phyloP scores from a whole-genome alignment of 2,113 vertebrate genomes.

The Nyctibius bracteatus region DNA sequence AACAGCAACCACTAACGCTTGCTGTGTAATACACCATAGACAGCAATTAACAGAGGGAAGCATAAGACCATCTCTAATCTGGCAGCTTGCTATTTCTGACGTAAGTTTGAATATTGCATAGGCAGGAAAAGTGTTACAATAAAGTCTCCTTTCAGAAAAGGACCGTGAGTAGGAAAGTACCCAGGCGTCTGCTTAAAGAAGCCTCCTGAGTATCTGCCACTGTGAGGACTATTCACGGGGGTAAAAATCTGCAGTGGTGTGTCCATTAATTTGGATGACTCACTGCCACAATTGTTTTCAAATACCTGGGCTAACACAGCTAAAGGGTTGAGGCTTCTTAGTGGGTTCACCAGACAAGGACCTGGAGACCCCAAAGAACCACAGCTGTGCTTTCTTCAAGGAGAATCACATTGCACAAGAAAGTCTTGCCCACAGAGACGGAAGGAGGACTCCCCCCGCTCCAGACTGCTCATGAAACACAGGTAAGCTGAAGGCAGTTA shows the following conservation, averaged over 20 bases:
- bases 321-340: neutral
- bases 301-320: neutral
- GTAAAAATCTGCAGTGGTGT: neutral
- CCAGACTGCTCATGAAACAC: neutral
- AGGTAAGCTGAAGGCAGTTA: neutral
- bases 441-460: neutral
- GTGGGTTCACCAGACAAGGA: neutral
- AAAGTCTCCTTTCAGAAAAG: neutral
- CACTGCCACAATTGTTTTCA: neutral
- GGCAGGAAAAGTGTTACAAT: neutral
- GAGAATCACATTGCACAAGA: neutral
- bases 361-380: neutral
- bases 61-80: neutral
- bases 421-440: neutral
- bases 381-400: neutral
- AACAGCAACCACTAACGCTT: neutral
- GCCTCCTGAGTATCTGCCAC: fast-evolving
- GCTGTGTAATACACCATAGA: neutral
- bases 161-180: neutral
- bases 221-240: neutral
- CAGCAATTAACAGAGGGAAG: neutral
- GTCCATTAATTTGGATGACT: neutral
- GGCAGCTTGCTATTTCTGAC: neutral
- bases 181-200: neutral
- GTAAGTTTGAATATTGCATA: neutral